Conservation (phyloP, 2,888 invertebrate genomes). For the Melitaea athalia region DNA sequence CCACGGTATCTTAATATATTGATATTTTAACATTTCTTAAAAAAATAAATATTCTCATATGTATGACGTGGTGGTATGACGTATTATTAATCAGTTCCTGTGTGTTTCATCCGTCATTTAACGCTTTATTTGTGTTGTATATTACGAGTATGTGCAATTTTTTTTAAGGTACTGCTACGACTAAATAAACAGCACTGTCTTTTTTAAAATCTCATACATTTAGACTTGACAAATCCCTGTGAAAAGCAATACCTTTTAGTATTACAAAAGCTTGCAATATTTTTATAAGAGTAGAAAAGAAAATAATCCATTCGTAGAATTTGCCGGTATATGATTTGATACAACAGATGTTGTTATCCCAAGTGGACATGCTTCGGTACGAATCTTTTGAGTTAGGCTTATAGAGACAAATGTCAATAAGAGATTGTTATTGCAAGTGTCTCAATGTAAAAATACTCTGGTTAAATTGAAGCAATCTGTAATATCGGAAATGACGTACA, state of each 20-base stretch:
- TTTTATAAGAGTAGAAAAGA: neutral
- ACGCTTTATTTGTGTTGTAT: constrained; percentile 39
- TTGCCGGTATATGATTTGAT: constrained; percentile 6
- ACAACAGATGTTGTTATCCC: constrained; percentile 67
- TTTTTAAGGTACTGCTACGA: neutral
- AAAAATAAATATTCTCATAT: constrained; percentile 6
- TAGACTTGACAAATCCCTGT: neutral
- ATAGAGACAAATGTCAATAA: constrained; percentile 73
- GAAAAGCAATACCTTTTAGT: neutral
- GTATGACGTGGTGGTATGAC: too few species aligned
- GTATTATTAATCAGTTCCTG: constrained; percentile 48
- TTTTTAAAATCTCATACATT: neutral
- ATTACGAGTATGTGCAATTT: constrained; percentile 23
- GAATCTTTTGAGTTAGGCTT: constrained; percentile 73
- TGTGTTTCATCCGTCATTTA: constrained; percentile 54
- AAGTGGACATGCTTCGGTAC: constrained; percentile 62
- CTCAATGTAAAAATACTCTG: constrained; percentile 68
- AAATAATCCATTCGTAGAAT: constrained; percentile 5
- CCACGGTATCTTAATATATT: constrained; percentile 29
- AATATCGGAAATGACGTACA: constrained; percentile 24
- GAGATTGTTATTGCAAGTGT: constrained; percentile 75
- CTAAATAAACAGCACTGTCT: neutral
- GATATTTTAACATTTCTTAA: constrained; percentile 6
- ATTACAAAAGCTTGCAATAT: neutral
- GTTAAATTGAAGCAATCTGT: constrained; percentile 58